Conservation (phyloP, 2,797 vertebrate genomes). For the Channallabes apus region DNA sequence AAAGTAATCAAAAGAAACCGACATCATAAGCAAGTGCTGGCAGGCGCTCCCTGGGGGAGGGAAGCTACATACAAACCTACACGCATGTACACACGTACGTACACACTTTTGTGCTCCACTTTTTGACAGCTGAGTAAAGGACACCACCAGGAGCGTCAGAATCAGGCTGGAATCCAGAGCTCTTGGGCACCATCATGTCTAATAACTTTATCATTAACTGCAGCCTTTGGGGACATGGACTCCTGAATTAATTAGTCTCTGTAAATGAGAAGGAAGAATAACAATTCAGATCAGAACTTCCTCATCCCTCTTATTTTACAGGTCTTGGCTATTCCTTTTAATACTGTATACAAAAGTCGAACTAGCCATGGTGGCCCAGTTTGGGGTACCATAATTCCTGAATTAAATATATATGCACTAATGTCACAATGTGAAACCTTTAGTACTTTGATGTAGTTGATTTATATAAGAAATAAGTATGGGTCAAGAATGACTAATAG, state of each 20-base stretch:
- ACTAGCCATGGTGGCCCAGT: constrained; percentile 23
- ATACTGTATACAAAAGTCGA: constrained; percentile 10
- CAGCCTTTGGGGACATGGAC: constrained; percentile 72
- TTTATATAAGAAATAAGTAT: constrained; percentile 55
- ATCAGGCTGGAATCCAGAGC: constrained; percentile 68
- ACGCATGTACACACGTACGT: constrained; percentile 34
- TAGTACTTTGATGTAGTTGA: constrained; percentile 51
- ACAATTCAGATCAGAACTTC: constrained; percentile 45
- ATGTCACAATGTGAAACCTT: constrained; percentile 6
- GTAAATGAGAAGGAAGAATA: constrained; percentile 52
- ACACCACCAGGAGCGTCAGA: constrained; percentile 64
- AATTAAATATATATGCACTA: constrained; percentile 23
- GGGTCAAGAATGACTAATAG: constrained; percentile 60
- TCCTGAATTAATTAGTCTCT: constrained; percentile 78
- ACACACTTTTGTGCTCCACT: constrained; percentile 43
- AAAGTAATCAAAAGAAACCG: constrained; percentile 42
- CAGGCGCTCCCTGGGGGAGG: constrained; percentile 39
- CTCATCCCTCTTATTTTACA: constrained; percentile 31
- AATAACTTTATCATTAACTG: constrained; percentile 80
- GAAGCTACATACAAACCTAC: constrained; percentile 41
- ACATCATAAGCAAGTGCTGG: constrained; percentile 41
- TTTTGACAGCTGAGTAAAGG: constrained; percentile 69
- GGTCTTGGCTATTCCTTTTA: constrained; percentile 21
- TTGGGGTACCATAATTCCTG: not conserved
- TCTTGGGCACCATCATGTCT: constrained; percentile 72